Percentiles rank a stretch among this genome's conserved stretches.
These are phyloP conservation scores for Varroa destructor DNA, from an alignment of 1,140 invertebrate genomes.

Conservation along the genomic window DNA sequence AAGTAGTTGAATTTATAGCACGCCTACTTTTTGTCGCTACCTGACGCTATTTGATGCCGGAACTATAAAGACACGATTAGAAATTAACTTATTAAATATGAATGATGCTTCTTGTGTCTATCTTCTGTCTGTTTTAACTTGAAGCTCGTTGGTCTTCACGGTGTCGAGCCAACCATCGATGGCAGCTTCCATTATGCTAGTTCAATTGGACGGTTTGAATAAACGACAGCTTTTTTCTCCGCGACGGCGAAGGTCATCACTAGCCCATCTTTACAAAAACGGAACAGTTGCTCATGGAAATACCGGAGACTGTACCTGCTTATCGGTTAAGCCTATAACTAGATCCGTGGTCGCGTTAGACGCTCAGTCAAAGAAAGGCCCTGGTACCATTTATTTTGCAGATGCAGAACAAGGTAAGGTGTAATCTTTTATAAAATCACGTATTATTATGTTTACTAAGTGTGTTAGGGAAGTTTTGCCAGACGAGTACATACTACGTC, in stretches of 20 bases:
- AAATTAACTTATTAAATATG: no score
- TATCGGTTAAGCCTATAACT: constrained; percentile 45
- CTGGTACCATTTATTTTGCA: constrained; percentile 1
- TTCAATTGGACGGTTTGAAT: constrained; percentile 46
- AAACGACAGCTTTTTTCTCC: constrained; percentile 48
- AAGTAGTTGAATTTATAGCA: background rate
- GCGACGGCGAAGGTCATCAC: constrained; percentile 30
- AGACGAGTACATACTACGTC: no score
- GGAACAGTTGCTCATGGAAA: no score
- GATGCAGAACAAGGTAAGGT: background rate
- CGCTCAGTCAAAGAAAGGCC: background rate
- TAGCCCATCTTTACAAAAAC: no score
- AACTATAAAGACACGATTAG: background rate
- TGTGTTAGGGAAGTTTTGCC: no score
- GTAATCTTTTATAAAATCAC: no score
- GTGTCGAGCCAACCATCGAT: constrained; percentile 44
- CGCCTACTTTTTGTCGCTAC: background rate
- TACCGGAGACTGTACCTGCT: constrained; percentile 45
- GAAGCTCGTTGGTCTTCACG: constrained; percentile 58
- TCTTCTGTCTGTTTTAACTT: no score
- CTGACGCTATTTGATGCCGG: background rate
- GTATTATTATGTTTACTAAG: no score
- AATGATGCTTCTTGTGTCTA: no score
- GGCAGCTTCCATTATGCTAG: constrained; percentile 50
- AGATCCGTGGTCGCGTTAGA: constrained; percentile 46